A percentile compares a stretch with the other conserved stretches of the same genome.
Evolutionary conservation across 1,140 invertebrate genomes (phyloP).

Genomic region (Heliconius melpomene): DNA sequence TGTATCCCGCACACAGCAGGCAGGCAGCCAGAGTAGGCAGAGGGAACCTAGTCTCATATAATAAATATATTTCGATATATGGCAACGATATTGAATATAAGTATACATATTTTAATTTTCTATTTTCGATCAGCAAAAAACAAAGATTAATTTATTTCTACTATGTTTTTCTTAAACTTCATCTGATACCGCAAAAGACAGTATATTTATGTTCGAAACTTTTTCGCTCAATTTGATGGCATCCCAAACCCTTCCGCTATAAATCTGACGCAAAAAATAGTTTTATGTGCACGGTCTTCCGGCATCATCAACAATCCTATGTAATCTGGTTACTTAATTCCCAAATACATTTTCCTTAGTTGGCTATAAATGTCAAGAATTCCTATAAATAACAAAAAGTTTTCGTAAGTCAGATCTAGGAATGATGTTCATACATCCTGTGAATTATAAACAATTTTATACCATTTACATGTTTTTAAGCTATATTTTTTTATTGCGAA

Average conservation of each 20-base stretch:
- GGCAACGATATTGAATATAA: background rate
- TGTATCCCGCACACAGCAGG: too few species aligned
- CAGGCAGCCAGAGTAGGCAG: too few species aligned
- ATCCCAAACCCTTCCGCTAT: slow-evolving; percentile 56
- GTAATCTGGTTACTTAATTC: slow-evolving; percentile 73
- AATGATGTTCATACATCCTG: background rate
- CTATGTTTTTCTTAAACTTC: background rate
- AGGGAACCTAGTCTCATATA: background rate
- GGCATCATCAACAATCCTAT: slow-evolving; percentile 60
- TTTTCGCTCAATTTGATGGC: slow-evolving; percentile 48
- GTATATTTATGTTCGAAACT: slow-evolving; percentile 42
- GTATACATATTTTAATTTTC: background rate
- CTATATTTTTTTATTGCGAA: slow-evolving; percentile 60
- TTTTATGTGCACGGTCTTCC: slow-evolving; percentile 61
- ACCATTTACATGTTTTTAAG: slow-evolving; percentile 52
- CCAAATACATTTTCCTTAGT: slow-evolving; percentile 70
- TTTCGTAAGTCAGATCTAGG: slow-evolving; percentile 7
- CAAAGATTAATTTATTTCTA: background rate
- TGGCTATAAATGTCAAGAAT: slow-evolving; percentile 67
- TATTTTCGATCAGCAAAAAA: background rate
- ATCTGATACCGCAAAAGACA: background rate
- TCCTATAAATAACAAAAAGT: slow-evolving; percentile 53
- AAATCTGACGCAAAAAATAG: slow-evolving; percentile 65
- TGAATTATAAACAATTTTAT: slow-evolving; percentile 1
- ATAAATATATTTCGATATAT: background rate